Conservation (phyloP, 2,113 vertebrate genomes). For the Spilogale gracilis region DNA sequence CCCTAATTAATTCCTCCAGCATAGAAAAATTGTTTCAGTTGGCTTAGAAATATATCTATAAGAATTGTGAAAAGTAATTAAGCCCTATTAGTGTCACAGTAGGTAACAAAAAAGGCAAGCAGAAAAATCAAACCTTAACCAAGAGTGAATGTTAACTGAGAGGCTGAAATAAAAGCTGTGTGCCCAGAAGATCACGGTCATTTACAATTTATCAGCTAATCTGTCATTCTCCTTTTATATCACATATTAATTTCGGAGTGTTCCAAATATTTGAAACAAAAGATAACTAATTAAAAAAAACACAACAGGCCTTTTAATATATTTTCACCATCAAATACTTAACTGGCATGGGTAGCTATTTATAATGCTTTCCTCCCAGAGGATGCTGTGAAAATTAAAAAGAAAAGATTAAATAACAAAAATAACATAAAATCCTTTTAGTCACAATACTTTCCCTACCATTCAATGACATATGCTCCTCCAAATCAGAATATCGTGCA, state of each 20-base stretch:
- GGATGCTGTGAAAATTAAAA: neutral
- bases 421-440: neutral
- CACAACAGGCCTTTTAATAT: neutral
- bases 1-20: slow-evolving; percentile 66
- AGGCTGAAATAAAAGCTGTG: neutral
- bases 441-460: neutral
- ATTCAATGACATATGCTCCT: neutral
- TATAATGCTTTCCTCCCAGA: neutral
- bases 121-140: slow-evolving; percentile 51
- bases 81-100: slow-evolving; percentile 9
- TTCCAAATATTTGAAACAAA: neutral
- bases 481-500: neutral
- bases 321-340: neutral
- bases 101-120: slow-evolving; percentile 58
- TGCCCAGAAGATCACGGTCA: neutral
- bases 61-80: slow-evolving; percentile 61
- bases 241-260: neutral
- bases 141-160: neutral
- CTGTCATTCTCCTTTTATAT: neutral
- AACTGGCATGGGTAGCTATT: neutral
- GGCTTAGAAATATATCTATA: slow-evolving; percentile 61
- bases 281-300: neutral
- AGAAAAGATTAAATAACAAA: neutral
- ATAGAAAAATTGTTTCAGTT: slow-evolving; percentile 25
- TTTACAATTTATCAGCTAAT: neutral